phyloP scores from a whole-genome alignment of 2,888 invertebrate genomes.

The Volucella inflata region DNA sequence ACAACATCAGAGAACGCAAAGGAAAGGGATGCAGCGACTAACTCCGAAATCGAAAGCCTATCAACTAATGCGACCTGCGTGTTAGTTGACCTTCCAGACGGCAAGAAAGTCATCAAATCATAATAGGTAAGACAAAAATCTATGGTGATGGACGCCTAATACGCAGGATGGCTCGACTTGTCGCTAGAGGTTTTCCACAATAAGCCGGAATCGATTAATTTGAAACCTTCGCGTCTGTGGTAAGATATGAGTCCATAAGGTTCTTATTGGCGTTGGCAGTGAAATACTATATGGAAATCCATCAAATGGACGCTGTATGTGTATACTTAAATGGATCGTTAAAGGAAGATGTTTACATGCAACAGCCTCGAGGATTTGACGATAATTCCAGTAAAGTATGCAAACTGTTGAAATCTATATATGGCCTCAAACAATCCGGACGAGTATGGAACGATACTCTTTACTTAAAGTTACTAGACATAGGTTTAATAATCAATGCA shows the following conservation, averaged over 20 bases:
- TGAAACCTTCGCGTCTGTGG: conserved; percentile 75
- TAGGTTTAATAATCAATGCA: no score
- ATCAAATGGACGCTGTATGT: no score
- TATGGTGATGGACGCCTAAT: conserved; percentile 28
- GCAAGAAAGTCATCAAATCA: conserved; percentile 44
- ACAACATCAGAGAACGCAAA: not conserved
- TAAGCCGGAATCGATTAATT: conserved; percentile 72
- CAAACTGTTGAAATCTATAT: conserved; percentile 70
- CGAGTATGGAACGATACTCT: conserved; percentile 72
- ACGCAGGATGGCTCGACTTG: no score
- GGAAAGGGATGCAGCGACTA: conserved; percentile 10
- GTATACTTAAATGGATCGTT: conserved; percentile 70
- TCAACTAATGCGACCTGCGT: not conserved
- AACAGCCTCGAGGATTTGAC: conserved; percentile 65
- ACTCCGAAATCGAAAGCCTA: conserved; percentile 11
- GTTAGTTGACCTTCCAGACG: no score
- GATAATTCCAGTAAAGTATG: no score
- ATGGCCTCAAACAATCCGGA: conserved; percentile 73
- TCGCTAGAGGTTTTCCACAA: no score
- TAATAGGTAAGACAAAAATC: conserved; percentile 54
- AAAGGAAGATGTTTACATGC: conserved; percentile 68
- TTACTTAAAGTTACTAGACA: no score
- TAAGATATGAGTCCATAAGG: conserved; percentile 71
- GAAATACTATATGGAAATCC: no score
- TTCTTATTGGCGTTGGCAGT: conserved; percentile 62